Evolutionary conservation across 2,797 vertebrate species (phyloP).

Genomic region (Scyliorhinus canicula): DNA sequence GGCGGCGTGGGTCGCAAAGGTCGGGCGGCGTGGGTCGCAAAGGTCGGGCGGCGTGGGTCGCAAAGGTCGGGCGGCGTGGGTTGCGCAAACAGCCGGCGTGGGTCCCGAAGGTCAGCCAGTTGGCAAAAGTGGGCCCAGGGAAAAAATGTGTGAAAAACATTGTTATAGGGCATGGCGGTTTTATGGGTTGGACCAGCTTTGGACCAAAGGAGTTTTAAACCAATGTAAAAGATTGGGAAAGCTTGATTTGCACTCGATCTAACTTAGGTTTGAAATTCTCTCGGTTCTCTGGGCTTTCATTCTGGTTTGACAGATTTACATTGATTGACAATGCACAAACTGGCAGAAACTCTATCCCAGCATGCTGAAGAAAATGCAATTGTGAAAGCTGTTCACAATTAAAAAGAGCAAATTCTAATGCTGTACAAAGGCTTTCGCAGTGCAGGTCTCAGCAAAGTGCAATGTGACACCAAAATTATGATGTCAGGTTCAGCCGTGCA

Average conservation of each 20-base stretch:
- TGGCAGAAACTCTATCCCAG: neutral
- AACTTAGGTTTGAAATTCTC: neutral
- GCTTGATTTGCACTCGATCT: neutral
- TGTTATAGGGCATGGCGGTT: neutral
- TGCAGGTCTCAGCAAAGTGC: neutral
- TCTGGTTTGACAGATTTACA: neutral
- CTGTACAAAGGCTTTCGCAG: neutral
- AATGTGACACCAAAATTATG: neutral
- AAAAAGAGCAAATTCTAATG: neutral
- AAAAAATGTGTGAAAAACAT: too few species aligned
- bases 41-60: too few species aligned
- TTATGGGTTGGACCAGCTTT: neutral
- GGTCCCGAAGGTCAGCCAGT: too few species aligned
- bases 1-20: too few species aligned
- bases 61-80: too few species aligned
- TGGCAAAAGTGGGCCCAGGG: too few species aligned
- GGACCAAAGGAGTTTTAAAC: neutral
- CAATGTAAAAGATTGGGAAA: neutral
- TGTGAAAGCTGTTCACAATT: neutral
- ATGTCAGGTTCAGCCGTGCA: neutral
- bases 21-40: too few species aligned
- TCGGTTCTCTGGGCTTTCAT: neutral
- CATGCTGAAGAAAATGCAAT: neutral
- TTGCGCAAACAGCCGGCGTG: too few species aligned
- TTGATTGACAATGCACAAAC: neutral